Base-by-base conservation (phyloP, 2,113 vertebrate genomes). In the Gymnorhina tibicen region DNA sequence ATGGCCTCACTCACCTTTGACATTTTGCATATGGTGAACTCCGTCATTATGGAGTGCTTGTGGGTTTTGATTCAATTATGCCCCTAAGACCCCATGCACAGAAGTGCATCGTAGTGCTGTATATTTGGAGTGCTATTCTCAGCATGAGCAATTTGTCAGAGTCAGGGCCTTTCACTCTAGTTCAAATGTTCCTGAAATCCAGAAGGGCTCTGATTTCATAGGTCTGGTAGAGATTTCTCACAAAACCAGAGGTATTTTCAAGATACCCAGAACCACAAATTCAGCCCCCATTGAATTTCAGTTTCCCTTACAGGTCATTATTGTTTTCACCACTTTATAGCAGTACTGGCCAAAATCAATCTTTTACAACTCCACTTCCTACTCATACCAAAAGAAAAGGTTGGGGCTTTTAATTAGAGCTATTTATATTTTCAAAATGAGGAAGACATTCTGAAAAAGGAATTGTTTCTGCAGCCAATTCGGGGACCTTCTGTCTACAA, bases 381-480 rank as follows among this genome's bases (percentile, higher is more conserved):
- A 85, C 37, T 69, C 60, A 56, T 47, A 55, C 62, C 89, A 79
- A 74, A 97, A 96, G n/a, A 86, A 58, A 87, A 94, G 44, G 47
- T 94, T 91, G 55, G 50, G 35, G 59, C 49, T 93, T 97, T 96
- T 97, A 93, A 97, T 97, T 87, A 96, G 90, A 96, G 92, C 87
- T 96, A 96, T 95, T 97, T 96, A 94, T 93, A 97, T 96, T 96
- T 96, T 90, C 70, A 77, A 88, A 97, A 91, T 77, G 68, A 95
- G 91, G 90, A 96, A 97, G 94, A 91, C 93, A 94, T 97, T 93
- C 97, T 96, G 94, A 95, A 96, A 97, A 97, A 97, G 76, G 96
- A 79, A 97, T 95, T 97, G 86, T 41, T 98, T 98, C 92, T 97
- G 93, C 93, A 98, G 94, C 87, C 95, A 95, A 93, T 94, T 97